phyloP scores from a whole-genome alignment of 2,113 vertebrate species.

The Vidua macroura region DNA sequence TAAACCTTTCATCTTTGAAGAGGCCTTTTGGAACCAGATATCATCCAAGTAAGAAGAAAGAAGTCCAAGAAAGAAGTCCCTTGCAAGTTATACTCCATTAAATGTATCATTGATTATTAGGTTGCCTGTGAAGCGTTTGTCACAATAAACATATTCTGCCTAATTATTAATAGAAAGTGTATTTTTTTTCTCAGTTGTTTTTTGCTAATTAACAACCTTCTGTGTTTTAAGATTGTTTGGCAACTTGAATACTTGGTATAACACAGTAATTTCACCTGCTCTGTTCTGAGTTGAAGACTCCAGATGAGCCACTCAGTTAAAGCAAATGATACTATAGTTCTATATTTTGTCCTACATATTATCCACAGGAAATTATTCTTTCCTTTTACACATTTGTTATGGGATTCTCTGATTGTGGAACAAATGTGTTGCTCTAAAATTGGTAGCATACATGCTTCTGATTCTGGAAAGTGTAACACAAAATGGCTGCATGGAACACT shows the following conservation, averaged over 20 bases:
- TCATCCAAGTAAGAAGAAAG: conserved; percentile 27
- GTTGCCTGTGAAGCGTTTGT: neutral
- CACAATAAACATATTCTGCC: neutral
- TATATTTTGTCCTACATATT: neutral
- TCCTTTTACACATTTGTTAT: conserved; percentile 27
- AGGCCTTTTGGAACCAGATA: conserved; percentile 22
- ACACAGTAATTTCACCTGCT: neutral
- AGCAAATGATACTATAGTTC: neutral
- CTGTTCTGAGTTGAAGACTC: neutral
- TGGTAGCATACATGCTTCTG: neutral
- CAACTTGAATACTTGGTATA: neutral
- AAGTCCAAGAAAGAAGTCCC: neutral
- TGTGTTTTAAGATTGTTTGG: conserved; percentile 22
- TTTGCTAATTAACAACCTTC: conserved; percentile 24
- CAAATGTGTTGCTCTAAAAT: conserved; percentile 48
- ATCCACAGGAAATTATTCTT: neutral
- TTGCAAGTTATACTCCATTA: neutral
- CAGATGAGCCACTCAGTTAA: neutral
- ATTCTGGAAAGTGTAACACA: conserved; percentile 45
- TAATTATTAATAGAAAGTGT: conserved; percentile 53
- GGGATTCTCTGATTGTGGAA: neutral
- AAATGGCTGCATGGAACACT: neutral
- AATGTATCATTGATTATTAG: neutral
- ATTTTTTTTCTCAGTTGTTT: conserved; percentile 4
- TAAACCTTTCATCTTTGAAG: conserved; percentile 39